Conservation (phyloP, 2,888 invertebrate genomes). For the Hypena proboscidalis region DNA sequence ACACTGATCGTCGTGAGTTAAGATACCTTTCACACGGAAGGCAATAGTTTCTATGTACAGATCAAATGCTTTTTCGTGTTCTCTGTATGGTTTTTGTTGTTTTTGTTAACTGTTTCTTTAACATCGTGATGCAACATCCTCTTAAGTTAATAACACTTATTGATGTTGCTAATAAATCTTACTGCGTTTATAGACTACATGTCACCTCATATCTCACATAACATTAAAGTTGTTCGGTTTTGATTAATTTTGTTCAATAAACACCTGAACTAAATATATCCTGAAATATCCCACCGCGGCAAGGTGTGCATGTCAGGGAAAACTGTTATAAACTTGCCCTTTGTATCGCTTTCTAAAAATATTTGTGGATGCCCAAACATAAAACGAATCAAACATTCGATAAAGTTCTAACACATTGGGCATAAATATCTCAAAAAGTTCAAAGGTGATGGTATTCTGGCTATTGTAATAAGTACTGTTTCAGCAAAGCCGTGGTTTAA, state of each 20-base stretch:
- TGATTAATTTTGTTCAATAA: too few relatives aligned
- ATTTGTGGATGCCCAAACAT: constrained; percentile 17
- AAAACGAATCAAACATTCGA: constrained; percentile 23
- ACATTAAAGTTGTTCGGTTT: too few relatives aligned
- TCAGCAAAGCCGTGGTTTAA: constrained; percentile 64
- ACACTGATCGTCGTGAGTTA: constrained; percentile 26
- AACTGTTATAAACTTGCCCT: constrained; percentile 2
- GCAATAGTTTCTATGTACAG: constrained; percentile 5
- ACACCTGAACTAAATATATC: constrained; percentile 3
- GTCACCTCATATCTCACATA: too few relatives aligned
- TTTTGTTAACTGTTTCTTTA: too few relatives aligned
- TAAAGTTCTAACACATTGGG: constrained; percentile 32
- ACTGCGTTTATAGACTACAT: too few relatives aligned
- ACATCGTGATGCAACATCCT: too few relatives aligned
- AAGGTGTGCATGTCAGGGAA: not conserved
- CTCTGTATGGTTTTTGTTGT: too few relatives aligned
- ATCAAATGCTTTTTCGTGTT: not conserved
- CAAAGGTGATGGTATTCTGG: constrained; percentile 48
- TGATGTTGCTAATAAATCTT: too few relatives aligned
- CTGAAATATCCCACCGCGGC: not conserved
- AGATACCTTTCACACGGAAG: constrained; percentile 31
- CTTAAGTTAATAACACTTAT: too few relatives aligned
- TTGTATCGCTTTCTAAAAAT: constrained; percentile 21
- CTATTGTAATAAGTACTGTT: constrained; percentile 51
- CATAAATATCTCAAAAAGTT: constrained; percentile 45